These are phyloP conservation scores for Coregonus suidteri DNA, from an alignment of 2,797 vertebrate genomes.

Conservation along the genomic window DNA sequence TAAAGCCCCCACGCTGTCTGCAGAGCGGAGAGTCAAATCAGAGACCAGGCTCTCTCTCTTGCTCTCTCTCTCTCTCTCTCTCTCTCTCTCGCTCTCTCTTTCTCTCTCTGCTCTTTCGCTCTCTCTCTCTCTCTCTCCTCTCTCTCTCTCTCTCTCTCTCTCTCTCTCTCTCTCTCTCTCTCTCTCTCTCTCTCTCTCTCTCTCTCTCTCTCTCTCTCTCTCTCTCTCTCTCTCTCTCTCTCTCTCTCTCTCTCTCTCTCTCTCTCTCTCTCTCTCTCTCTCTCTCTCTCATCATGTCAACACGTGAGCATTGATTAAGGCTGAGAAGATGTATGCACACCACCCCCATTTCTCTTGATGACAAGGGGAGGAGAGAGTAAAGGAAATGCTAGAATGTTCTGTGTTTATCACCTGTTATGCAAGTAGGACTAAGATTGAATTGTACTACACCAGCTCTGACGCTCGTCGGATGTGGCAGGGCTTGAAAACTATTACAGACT, in stretches of 20 bases:
- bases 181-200: too few relatives aligned
- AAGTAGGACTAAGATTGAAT: neutral
- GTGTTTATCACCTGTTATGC: neutral
- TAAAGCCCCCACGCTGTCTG: neutral
- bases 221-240: neutral
- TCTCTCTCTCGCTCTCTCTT: neutral
- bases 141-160: too few relatives aligned
- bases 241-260: too few relatives aligned
- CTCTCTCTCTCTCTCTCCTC: too few relatives aligned
- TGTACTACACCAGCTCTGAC: too few relatives aligned
- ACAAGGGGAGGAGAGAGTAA: too few relatives aligned
- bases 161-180: too few relatives aligned
- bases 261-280: neutral
- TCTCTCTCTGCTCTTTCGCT: too few relatives aligned
- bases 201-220: too few relatives aligned
- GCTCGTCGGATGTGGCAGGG: too few relatives aligned
- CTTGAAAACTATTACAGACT: too few relatives aligned
- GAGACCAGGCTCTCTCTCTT: constrained; percentile 8
- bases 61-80: neutral
- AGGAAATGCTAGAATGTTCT: too few relatives aligned
- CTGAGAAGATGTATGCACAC: constrained; percentile 18
- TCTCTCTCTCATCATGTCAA: neutral
- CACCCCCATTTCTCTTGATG: constrained; percentile 7
- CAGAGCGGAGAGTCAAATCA: constrained; percentile 7
- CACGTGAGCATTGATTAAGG: constrained; percentile 3